These are phyloP conservation scores for Caenorhabditis brenneri DNA, from an alignment of 1,140 invertebrate species.

Conservation along the genomic window DNA sequence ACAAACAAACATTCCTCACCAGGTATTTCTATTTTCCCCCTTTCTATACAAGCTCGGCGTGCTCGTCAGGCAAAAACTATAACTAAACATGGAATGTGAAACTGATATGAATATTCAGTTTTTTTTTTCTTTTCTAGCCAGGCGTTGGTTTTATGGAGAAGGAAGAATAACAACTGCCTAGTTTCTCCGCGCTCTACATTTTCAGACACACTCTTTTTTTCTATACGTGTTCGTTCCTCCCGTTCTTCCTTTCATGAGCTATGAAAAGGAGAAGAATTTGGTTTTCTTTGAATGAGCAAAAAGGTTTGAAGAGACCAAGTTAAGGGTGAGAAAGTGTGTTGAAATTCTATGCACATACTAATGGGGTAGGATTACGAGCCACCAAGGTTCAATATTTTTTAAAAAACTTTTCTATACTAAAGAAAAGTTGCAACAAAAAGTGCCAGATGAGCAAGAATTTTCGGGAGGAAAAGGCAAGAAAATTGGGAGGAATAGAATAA, in stretches of 20 bases:
- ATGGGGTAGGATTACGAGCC: background rate
- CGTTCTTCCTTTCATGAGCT: background rate
- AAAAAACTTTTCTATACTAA: too few relatives aligned
- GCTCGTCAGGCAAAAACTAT: background rate
- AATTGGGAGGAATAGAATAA: background rate
- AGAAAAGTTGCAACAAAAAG: background rate
- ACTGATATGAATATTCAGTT: background rate
- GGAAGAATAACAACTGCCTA: background rate
- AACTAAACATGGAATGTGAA: background rate
- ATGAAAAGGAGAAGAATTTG: background rate
- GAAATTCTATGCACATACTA: slow-evolving; percentile 5
- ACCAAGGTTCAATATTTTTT: background rate
- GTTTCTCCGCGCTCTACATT: background rate
- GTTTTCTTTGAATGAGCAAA: background rate
- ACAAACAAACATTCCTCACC: slow-evolving; percentile 16
- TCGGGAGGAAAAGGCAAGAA: background rate
- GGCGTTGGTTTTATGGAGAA: background rate
- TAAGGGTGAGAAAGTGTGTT: background rate
- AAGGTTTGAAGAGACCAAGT: background rate
- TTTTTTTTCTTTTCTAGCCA: background rate
- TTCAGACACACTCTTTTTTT: background rate
- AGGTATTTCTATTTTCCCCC: background rate
- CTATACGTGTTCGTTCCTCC: background rate
- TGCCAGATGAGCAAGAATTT: background rate
- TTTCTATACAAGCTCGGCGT: background rate